These are phyloP conservation scores for Taenaris catops DNA, from an alignment of 2,888 invertebrate species.

Conservation along the genomic window DNA sequence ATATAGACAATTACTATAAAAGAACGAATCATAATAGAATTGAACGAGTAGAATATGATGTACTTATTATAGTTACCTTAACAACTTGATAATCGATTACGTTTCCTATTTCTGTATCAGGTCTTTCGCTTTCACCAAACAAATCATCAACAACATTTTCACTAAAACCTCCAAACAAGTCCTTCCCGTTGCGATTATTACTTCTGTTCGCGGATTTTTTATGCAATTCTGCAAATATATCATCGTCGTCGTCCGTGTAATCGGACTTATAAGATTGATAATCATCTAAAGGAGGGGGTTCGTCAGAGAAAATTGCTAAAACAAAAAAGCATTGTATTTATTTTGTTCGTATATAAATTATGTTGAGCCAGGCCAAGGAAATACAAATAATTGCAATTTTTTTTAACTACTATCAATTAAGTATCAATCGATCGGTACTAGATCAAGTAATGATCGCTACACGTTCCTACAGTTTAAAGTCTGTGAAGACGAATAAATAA, in stretches of 20 bases:
- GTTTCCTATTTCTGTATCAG: constrained; percentile 7
- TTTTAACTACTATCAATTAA: too few species aligned
- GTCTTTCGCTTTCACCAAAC: constrained; percentile 30
- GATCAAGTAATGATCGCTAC: too few species aligned
- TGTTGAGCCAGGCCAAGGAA: too few species aligned
- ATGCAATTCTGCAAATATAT: constrained; percentile 55
- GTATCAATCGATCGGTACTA: too few species aligned
- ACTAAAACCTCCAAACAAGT: constrained; percentile 6
- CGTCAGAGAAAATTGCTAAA: constrained; percentile 72
- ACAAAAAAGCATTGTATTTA: too few species aligned
- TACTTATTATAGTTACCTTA: constrained; percentile 1
- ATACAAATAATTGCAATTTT: too few species aligned
- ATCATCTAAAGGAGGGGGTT: constrained; percentile 74
- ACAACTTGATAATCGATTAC: constrained; percentile 2
- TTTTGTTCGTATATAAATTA: too few species aligned
- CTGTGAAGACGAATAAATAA: too few species aligned
- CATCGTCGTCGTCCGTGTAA: constrained; percentile 37
- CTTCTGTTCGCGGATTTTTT: constrained; percentile 33
- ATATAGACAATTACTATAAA: too few species aligned
- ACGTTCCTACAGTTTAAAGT: too few species aligned
- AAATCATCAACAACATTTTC: constrained; percentile 32
- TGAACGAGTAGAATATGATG: too few species aligned
- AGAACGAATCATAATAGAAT: too few species aligned
- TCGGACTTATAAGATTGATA: constrained; percentile 29
- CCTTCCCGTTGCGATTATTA: constrained; percentile 12